A percentile compares a stretch with the other conserved stretches of the same genome.
Conservation (phyloP, 2,113 vertebrate species). For the Tricholaema leucomelas region DNA sequence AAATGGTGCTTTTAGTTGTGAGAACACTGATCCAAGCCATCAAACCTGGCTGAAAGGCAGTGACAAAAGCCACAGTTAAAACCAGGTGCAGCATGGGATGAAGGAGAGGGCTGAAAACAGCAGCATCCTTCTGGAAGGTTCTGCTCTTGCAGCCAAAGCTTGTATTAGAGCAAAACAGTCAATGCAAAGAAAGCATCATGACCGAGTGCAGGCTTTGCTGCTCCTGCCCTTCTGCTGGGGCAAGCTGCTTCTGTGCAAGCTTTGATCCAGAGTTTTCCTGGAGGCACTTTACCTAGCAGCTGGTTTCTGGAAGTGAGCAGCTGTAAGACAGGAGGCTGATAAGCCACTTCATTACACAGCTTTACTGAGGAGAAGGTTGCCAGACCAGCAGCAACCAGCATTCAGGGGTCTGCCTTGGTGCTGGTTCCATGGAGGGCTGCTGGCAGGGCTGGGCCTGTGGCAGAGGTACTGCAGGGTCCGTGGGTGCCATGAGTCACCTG, state of each 20-base stretch:
- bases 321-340: neutral
- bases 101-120: neutral
- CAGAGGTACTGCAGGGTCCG: rapidly evolving
- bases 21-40: neutral
- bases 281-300: neutral
- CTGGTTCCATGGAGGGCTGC: neutral
- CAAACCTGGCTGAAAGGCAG: neutral
- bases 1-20: neutral
- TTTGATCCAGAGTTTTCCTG: neutral
- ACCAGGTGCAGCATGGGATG: neutral
- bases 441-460: neutral
- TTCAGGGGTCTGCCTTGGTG: neutral
- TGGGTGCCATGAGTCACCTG: neutral
- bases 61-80: neutral
- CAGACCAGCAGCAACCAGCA: neutral
- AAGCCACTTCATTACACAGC: neutral
- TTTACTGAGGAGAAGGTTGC: rapidly evolving
- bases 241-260: neutral
- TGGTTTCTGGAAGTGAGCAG: neutral
- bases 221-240: neutral
- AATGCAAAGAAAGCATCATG: neutral
- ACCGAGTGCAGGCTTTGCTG: neutral
- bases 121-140: neutral
- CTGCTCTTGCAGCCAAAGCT: neutral
- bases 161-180: neutral